These are phyloP conservation scores for Melanaphis sacchari DNA, from an alignment of 1,140 invertebrate genomes.

Conservation along the genomic window DNA sequence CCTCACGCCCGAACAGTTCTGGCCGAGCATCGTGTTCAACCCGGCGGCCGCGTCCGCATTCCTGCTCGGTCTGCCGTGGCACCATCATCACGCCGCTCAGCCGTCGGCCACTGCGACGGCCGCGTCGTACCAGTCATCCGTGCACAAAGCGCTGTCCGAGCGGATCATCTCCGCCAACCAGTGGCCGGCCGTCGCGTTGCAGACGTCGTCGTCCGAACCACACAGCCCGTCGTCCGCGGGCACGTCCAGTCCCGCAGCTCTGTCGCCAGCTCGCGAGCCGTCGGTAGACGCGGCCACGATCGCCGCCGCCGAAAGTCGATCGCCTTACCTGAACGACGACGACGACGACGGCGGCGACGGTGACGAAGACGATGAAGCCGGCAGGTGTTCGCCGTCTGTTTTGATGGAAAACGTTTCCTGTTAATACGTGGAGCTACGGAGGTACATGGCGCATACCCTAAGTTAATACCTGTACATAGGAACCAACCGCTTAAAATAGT, in stretches of 20 bases:
- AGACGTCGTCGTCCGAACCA: constrained; percentile 12
- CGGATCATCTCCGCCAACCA: background rate
- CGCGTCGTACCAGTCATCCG: constrained; percentile 20
- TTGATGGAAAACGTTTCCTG: background rate
- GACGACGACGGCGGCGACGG: background rate
- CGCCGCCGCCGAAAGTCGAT: background rate
- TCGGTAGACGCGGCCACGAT: background rate
- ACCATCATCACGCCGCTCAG: constrained; percentile 12
- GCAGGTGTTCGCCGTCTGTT: background rate
- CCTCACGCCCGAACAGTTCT: constrained; percentile 34
- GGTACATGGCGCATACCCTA: background rate
- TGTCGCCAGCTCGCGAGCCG: background rate
- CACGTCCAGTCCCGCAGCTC: background rate
- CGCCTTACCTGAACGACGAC: background rate
- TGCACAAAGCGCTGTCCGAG: constrained; percentile 33
- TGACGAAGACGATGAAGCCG: background rate
- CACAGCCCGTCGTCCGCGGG: constrained; percentile 23
- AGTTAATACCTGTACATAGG: background rate
- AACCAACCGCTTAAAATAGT: background rate
- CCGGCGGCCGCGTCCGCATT: constrained; percentile 47
- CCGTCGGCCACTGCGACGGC: background rate
- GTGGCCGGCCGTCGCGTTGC: background rate
- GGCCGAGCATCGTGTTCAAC: constrained; percentile 49
- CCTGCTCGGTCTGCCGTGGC: constrained; percentile 49
- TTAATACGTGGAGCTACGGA: background rate